Evolutionary conservation across 2,113 vertebrate genomes (phyloP).

Genomic region (Calidris pugnax): DNA sequence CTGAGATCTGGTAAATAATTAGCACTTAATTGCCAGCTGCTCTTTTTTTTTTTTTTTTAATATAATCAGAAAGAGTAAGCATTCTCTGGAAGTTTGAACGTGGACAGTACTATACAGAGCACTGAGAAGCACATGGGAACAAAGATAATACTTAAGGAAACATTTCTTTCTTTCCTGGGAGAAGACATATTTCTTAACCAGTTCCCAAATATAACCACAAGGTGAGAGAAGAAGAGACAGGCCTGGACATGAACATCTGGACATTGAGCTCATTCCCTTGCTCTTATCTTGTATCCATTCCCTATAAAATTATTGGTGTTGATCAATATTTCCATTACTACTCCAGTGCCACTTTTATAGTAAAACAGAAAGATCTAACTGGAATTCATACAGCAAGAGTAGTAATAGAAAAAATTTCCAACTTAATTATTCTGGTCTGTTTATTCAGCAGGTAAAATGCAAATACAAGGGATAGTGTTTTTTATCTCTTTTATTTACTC

Average conservation of each 20-base stretch:
- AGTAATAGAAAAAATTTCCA: background rate
- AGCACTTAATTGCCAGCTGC: constrained; percentile 28
- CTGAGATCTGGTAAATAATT: constrained; percentile 27
- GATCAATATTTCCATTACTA: background rate
- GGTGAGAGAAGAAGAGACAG: background rate
- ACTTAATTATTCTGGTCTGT: background rate
- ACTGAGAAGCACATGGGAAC: background rate
- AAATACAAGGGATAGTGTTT: background rate
- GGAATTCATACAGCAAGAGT: background rate
- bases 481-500: background rate
- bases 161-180: background rate
- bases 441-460: background rate
- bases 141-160: background rate
- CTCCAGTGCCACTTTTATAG: background rate
- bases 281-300: background rate
- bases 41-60: background rate
- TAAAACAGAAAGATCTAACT: background rate
- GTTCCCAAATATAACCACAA: background rate
- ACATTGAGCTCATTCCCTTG: background rate
- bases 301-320: background rate
- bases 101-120: background rate
- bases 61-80: background rate
- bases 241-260: background rate
- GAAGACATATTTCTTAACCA: background rate
- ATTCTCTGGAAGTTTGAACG: background rate